Conservation (phyloP, 2,113 vertebrate species). For the Oncorhynchus tshawytscha region DNA sequence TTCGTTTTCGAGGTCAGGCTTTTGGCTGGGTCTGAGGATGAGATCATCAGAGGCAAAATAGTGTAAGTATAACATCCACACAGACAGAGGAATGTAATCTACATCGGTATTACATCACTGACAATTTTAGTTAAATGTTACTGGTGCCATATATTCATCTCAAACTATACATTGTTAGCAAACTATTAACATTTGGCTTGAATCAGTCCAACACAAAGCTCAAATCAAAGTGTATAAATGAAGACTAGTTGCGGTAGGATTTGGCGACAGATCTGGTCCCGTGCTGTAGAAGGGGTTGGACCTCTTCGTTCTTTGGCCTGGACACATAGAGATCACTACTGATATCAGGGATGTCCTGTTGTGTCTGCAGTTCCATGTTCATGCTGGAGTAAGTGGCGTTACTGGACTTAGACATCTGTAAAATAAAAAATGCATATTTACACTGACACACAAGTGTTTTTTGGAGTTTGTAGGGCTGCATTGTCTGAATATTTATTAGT, state of each 20-base stretch:
- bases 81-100: too few species aligned
- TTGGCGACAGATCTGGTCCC: constrained; percentile 14
- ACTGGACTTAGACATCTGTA: constrained; percentile 51
- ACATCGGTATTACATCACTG: too few species aligned
- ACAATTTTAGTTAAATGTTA: too few species aligned
- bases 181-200: too few species aligned
- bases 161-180: too few species aligned
- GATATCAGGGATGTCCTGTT: constrained; percentile 22
- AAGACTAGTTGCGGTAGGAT: background rate
- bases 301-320: constrained; percentile 39
- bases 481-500: background rate
- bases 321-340: background rate
- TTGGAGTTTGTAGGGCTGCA: background rate
- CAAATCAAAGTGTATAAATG: background rate
- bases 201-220: background rate
- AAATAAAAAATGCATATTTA: background rate
- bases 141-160: too few species aligned
- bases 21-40: too few species aligned
- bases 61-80: too few species aligned
- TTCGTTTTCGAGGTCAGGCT: too few species aligned
- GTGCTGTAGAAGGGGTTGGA: constrained; percentile 44
- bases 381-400: constrained; percentile 50
- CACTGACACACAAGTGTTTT: background rate
- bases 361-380: constrained; percentile 21
- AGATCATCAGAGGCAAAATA: too few species aligned